Percentiles rank a stretch among this genome's conserved stretches.
Conservation (phyloP, 2,113 vertebrate species). For the Larimichthys polyactis region DNA sequence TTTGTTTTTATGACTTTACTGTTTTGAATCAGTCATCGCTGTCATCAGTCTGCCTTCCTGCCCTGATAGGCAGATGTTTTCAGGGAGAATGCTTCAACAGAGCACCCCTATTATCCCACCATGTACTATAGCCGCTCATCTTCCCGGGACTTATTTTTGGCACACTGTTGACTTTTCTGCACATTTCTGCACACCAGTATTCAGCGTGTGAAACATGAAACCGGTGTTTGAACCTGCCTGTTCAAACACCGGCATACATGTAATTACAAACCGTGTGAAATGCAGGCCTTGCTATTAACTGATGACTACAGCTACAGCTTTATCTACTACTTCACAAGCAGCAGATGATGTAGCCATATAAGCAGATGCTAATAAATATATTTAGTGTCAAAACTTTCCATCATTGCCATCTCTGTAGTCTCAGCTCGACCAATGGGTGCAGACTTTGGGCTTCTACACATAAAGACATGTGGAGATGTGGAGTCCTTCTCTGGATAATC, state of each 20-base stretch:
- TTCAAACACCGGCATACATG: neutral
- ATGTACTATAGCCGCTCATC: too few relatives aligned
- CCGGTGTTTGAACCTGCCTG: neutral
- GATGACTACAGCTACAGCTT: neutral
- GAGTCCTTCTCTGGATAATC: neutral
- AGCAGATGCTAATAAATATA: neutral
- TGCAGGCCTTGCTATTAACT: neutral
- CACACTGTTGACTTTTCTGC: neutral
- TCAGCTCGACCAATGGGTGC: neutral
- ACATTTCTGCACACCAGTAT: neutral
- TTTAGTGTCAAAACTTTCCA: neutral
- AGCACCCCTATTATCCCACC: too few relatives aligned
- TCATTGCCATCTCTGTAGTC: neutral
- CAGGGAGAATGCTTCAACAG: neutral
- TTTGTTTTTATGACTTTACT: neutral
- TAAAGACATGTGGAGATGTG: neutral
- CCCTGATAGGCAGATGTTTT: conserved; percentile 9
- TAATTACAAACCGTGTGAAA: neutral
- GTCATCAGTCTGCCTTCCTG: neutral
- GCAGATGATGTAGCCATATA: neutral
- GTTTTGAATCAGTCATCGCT: neutral
- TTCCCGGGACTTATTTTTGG: neutral
- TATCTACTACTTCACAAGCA: too few relatives aligned
- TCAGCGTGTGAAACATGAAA: neutral
- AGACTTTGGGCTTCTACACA: neutral